Conservation (phyloP, 2,113 vertebrate species). For the Callionymus lyra region DNA sequence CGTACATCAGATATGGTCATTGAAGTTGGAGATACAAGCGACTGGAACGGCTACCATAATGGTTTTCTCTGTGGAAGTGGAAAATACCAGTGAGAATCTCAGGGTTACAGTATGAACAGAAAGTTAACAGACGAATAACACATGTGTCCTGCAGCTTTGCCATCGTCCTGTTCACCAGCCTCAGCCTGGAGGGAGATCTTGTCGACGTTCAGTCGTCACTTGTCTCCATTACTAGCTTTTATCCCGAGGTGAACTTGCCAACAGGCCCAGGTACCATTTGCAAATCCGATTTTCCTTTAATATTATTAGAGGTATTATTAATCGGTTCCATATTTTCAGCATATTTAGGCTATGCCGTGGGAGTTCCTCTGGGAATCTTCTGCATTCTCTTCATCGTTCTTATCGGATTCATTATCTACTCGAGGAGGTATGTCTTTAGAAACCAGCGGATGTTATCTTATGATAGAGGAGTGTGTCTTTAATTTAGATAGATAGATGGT, state of each 20-base stretch:
- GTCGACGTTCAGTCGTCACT: not conserved
- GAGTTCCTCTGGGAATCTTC: conserved; percentile 64
- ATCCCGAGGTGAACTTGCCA: accelerated
- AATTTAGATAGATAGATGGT: too few species aligned
- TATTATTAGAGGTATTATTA: not conserved
- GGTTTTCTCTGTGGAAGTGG: conserved; percentile 16
- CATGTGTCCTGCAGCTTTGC: conserved; percentile 29
- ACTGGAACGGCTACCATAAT: conserved; percentile 29
- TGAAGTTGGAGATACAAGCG: conserved; percentile 13
- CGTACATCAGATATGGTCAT: accelerated
- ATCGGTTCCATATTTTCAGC: conserved; percentile 39
- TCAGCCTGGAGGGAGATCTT: accelerated
- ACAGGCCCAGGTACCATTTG: conserved; percentile 35
- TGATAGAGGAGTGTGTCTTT: not conserved
- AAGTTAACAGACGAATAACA: not conserved
- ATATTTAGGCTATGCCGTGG: conserved; percentile 63
- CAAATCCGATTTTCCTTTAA: not conserved
- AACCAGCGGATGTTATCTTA: not conserved
- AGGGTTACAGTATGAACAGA: not conserved
- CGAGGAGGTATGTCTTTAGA: conserved; percentile 71
- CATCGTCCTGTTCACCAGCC: conserved; percentile 39
- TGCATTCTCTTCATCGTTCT: conserved; percentile 52
- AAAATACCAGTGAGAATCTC: conserved; percentile 47
- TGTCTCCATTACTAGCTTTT: not conserved
- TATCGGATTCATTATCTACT: conserved; percentile 65